Base-by-base conservation (phyloP, 1,140 invertebrate species). In the Neoseiulus cucumeris region DNA sequence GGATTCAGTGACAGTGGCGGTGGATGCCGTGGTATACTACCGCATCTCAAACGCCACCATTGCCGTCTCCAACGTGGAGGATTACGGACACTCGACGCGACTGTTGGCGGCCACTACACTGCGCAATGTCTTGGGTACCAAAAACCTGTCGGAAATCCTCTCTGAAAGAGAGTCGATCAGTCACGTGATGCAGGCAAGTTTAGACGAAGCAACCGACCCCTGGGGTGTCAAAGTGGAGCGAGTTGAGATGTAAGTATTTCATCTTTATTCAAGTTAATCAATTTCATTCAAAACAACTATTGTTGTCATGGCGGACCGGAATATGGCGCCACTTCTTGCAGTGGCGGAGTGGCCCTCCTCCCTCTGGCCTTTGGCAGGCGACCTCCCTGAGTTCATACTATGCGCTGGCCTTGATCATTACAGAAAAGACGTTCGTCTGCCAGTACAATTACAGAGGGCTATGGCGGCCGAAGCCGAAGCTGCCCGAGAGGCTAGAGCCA, bases 211-310 rank as follows among this genome's bases (percentile, higher is more conserved):
- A n/a, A 96, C 92, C 5, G 90, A 93, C 71, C 87, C 87, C 42
- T 95, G 92, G 91, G 92, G 92, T n/a, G 89, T 95, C 17, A 91
- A 94, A 79, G 91, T 96, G 0, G 89, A 95, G 75, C 80, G 91
- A 69, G 90, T 96, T 29, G 91, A 94, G 82, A 91, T 95, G 88
- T 92, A 78, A 85, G 82, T 81, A 33, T 39, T 39, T 39, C 9
- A 6, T 39, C 33, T 9, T 39, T 39, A 39, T 4, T 39, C 33
- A 39, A 6, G 33, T 4, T 39, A 4, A 39, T 39, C 9, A 39
- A 9, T 9, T 6, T 39, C 33, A 39, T 39, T 9, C 9, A 6
- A 6, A 4, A 39, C 33, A 9, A 39, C 4, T 39, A 9, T 39
- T 9, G 4, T 6, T 9, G 33, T 6, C 9, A 6, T 9, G 33